phyloP scores from a whole-genome alignment of 2,888 invertebrate genomes.

The Cosmorhoe ocellata region DNA sequence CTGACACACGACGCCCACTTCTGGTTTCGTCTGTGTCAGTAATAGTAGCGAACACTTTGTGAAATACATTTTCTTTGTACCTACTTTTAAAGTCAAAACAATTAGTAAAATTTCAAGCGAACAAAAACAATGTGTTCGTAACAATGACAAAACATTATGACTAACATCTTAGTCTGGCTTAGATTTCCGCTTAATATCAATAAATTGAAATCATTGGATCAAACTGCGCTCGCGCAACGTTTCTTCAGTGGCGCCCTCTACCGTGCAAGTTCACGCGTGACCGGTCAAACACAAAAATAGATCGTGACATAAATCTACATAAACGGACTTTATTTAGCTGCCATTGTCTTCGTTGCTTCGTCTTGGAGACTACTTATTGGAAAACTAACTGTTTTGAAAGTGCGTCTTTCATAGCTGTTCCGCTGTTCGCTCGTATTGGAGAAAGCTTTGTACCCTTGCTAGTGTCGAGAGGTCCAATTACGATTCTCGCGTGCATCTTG shows the following conservation, averaged over 20 bases:
- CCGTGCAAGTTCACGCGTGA: slow-evolving; percentile 64
- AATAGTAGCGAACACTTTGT: too few species aligned
- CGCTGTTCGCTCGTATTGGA: slow-evolving; percentile 11
- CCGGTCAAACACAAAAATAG: slow-evolving; percentile 66
- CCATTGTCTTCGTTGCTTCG: slow-evolving; percentile 51
- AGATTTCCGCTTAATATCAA: slow-evolving; percentile 44
- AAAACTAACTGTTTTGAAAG: slow-evolving; percentile 3
- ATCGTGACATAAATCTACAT: slow-evolving; percentile 78
- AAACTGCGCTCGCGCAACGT: slow-evolving; percentile 43
- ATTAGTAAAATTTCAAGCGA: too few species aligned
- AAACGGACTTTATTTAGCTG: slow-evolving; percentile 67
- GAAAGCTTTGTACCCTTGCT: slow-evolving; percentile 20
- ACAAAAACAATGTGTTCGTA: neutral
- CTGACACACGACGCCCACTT: slow-evolving; percentile 17
- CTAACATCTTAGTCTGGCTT: slow-evolving; percentile 8
- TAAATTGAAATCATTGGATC: slow-evolving; percentile 37
- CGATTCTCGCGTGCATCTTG: slow-evolving; percentile 26
- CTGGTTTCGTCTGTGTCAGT: too few species aligned
- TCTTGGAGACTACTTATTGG: slow-evolving; percentile 21
- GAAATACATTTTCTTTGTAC: slow-evolving; percentile 15
- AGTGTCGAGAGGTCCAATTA: slow-evolving; percentile 17
- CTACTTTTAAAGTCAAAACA: neutral
- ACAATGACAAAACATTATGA: slow-evolving; percentile 26
- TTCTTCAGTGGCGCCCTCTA: slow-evolving; percentile 48
- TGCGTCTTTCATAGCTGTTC: slow-evolving; percentile 5